Evolutionary conservation across 2,888 invertebrate genomes (phyloP).

Genomic region (Xestia ashworthii): DNA sequence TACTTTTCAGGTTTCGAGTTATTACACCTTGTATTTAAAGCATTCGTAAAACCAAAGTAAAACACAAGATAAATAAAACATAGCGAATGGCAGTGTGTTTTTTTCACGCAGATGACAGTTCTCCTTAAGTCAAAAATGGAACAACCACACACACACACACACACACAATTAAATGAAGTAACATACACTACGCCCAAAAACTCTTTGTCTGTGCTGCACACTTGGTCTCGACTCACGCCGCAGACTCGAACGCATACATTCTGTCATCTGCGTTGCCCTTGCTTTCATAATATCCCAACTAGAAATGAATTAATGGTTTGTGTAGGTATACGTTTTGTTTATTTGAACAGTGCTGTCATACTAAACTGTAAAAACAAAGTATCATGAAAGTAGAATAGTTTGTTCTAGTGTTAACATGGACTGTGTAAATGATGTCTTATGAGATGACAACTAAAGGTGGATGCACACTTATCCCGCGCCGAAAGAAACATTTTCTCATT

Average conservation of each 20-base stretch:
- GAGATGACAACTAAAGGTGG: not conserved
- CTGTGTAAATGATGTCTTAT: not conserved
- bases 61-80: slow-evolving; percentile 21
- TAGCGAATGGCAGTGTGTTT: slow-evolving; percentile 15
- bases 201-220: slow-evolving; percentile 89
- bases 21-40: slow-evolving; percentile 12
- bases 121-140: slow-evolving; percentile 23
- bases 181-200: slow-evolving; percentile 69
- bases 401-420: not conserved
- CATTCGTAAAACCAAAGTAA: slow-evolving; percentile 3
- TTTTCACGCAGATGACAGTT: slow-evolving; percentile 46
- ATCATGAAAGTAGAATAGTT: slow-evolving; percentile 2
- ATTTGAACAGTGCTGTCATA: slow-evolving; percentile 9
- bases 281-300: slow-evolving; percentile 40
- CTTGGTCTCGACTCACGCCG: slow-evolving; percentile 87
- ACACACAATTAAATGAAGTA: slow-evolving; percentile 35
- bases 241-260: slow-evolving; percentile 74
- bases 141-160: slow-evolving; percentile 39
- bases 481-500: too few relatives aligned
- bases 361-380: slow-evolving; percentile 2
- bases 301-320: slow-evolving; percentile 32
- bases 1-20: not conserved
- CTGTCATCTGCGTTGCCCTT: slow-evolving; percentile 31
- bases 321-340: slow-evolving; percentile 15
- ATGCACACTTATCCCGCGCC: too few relatives aligned